phyloP scores from a whole-genome alignment of 2,797 vertebrate genomes.

The Intellagama lesueurii region DNA sequence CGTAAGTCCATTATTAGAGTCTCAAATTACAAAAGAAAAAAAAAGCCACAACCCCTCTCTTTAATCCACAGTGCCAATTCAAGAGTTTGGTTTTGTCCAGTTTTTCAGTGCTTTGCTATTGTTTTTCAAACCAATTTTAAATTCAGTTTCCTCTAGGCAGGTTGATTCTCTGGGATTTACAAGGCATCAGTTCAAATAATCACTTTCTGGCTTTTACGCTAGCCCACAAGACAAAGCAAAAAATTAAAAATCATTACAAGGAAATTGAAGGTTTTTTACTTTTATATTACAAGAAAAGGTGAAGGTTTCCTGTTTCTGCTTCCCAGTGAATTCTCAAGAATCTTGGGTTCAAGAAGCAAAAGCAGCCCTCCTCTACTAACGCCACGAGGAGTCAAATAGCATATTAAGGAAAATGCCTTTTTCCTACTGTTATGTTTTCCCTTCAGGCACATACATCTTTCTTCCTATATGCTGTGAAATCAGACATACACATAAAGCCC shows the following conservation, averaged over 20 bases:
- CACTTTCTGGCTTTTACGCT: slow-evolving; percentile 35
- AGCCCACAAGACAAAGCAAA: slow-evolving; percentile 5
- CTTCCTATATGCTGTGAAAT: no score
- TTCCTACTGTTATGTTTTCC: no score
- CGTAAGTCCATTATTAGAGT: slow-evolving; percentile 99
- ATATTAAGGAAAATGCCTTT: no score
- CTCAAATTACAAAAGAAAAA: slow-evolving; percentile 95
- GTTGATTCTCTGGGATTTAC: slow-evolving; percentile 38
- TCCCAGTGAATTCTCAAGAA: background rate
- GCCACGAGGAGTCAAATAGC: background rate
- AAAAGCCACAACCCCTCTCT: slow-evolving; percentile 92
- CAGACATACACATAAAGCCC: no score
- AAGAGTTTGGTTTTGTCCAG: slow-evolving; percentile 77
- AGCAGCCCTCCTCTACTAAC: background rate
- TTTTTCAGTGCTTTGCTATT: slow-evolving; percentile 60
- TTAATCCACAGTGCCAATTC: slow-evolving; percentile 76
- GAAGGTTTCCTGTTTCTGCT: background rate
- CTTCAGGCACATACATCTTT: no score
- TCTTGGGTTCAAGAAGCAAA: background rate
- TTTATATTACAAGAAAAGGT: background rate
- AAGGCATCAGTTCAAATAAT: slow-evolving; percentile 29
- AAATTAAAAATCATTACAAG: slow-evolving; percentile 12
- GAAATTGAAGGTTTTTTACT: background rate
- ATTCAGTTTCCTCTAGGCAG: slow-evolving; percentile 33
- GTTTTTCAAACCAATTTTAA: slow-evolving; percentile 33